Conservation (phyloP, 2,797 vertebrate species). For the Phrynocephalus guinanensis region DNA sequence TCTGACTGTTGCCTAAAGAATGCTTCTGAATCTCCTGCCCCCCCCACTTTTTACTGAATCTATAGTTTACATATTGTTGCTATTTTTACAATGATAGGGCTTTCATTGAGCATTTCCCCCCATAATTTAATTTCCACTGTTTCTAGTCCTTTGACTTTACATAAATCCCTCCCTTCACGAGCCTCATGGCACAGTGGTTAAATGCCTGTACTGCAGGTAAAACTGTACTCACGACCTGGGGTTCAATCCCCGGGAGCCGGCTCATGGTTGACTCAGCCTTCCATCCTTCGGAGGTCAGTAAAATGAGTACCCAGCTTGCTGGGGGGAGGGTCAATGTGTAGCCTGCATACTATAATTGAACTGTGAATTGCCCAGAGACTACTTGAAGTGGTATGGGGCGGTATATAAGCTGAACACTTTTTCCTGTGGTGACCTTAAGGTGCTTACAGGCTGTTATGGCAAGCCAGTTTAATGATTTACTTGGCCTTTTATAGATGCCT, state of each 20-base stretch:
- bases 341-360: too few relatives aligned
- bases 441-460: constrained; percentile 30
- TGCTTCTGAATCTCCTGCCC: not conserved
- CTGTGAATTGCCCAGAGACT: too few relatives aligned
- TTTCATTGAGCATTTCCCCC: constrained; percentile 51
- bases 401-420: too few relatives aligned
- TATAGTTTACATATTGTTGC: constrained; percentile 22
- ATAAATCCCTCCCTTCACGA: not conserved
- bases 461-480: constrained; percentile 38
- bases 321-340: too few relatives aligned
- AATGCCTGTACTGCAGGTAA: too few relatives aligned
- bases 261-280: too few relatives aligned
- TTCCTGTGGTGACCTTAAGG: constrained; percentile 30
- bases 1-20: constrained; percentile 40
- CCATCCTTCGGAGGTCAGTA: too few relatives aligned
- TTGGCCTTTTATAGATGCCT: constrained; percentile 86
- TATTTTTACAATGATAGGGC: constrained; percentile 38
- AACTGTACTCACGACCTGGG: too few relatives aligned
- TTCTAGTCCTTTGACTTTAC: constrained; percentile 32
- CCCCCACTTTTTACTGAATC: constrained; percentile 42
- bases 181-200: too few relatives aligned
- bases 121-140: not conserved
- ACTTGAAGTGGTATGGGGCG: too few relatives aligned
- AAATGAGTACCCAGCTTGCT: too few relatives aligned
- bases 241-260: too few relatives aligned